Evolutionary conservation across 2,888 invertebrate genomes (phyloP).

Genomic region (Caenorhabditis imperialis): DNA sequence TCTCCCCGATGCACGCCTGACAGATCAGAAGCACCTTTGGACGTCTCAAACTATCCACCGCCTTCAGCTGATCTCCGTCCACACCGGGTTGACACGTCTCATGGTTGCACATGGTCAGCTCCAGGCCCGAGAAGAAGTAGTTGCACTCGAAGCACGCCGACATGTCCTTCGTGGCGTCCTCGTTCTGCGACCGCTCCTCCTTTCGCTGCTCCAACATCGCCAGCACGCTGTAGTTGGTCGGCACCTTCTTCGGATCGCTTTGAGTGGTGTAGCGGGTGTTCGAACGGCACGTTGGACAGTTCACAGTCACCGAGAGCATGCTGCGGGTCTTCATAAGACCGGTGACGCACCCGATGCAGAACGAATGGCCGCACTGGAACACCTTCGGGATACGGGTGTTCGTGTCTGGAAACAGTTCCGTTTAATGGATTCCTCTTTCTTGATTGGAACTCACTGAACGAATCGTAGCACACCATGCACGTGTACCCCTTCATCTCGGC

Average conservation of each 20-base stretch:
- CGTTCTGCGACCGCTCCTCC: constrained; percentile 2
- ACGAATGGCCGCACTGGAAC: constrained; percentile 34
- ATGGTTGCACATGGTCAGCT: constrained; percentile 23
- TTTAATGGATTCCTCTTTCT: too few species aligned
- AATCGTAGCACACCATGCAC: constrained; percentile 32
- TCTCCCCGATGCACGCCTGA: constrained; percentile 13
- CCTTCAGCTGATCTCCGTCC: background rate
- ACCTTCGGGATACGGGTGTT: constrained; percentile 28
- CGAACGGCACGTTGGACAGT: constrained; percentile 35
- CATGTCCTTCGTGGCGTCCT: background rate
- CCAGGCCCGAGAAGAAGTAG: background rate
- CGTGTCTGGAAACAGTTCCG: constrained; percentile 14
- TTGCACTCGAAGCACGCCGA: constrained; percentile 15
- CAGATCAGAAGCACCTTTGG: constrained; percentile 10
- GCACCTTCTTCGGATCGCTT: constrained; percentile 10
- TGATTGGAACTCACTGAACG: constrained; percentile 36
- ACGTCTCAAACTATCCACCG: constrained; percentile 25
- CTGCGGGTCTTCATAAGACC: constrained; percentile 6
- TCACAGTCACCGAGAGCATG: constrained; percentile 1
- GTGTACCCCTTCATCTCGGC: constrained; percentile 37
- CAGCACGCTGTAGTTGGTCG: constrained; percentile 25
- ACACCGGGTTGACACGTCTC: background rate
- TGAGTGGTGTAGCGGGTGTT: constrained; percentile 1
- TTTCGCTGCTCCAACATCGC: constrained; percentile 36
- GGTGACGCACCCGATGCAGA: constrained; percentile 23